Percentiles rank a stretch among this genome's conserved stretches.
Evolutionary conservation across 2,113 vertebrate genomes (phyloP).

Genomic region (Eulemur macaco): DNA sequence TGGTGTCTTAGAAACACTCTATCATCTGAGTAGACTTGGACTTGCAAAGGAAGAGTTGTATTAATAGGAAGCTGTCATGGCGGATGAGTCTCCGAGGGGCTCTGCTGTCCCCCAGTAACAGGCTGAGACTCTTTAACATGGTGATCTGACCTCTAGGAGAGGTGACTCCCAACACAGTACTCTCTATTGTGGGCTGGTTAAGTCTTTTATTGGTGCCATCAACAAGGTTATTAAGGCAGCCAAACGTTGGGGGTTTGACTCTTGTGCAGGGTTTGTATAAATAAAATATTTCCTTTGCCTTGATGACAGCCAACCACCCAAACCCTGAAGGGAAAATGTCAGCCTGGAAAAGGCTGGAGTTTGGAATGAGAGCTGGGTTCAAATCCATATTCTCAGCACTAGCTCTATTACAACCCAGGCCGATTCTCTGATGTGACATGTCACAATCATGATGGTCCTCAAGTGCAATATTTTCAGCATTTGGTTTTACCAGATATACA

Average conservation of each 20-base stretch:
- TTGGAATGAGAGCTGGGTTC: background rate
- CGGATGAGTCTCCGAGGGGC: background rate
- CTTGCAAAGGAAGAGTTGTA: background rate
- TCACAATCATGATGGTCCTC: background rate
- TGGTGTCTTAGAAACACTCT: background rate
- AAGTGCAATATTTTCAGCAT: no score
- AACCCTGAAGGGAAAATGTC: background rate
- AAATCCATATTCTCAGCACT: background rate
- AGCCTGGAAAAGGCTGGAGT: background rate
- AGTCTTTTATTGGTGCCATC: background rate
- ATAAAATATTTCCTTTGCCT: background rate
- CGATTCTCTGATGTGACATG: background rate
- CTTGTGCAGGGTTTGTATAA: background rate
- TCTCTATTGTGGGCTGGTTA: background rate
- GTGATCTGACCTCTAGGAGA: background rate
- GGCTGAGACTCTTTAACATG: background rate
- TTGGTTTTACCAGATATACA: background rate
- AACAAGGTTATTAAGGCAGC: background rate
- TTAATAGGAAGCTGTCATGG: background rate
- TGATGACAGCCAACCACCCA: background rate
- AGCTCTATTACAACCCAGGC: background rate
- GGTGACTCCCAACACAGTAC: background rate
- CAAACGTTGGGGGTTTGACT: background rate
- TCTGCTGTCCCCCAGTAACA: background rate
- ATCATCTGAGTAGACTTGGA: background rate